A percentile compares a stretch with the other conserved stretches of the same genome.
These are phyloP conservation scores for Lottia gigantea DNA, from an alignment of 2,888 invertebrate species.

Conservation along the genomic window DNA sequence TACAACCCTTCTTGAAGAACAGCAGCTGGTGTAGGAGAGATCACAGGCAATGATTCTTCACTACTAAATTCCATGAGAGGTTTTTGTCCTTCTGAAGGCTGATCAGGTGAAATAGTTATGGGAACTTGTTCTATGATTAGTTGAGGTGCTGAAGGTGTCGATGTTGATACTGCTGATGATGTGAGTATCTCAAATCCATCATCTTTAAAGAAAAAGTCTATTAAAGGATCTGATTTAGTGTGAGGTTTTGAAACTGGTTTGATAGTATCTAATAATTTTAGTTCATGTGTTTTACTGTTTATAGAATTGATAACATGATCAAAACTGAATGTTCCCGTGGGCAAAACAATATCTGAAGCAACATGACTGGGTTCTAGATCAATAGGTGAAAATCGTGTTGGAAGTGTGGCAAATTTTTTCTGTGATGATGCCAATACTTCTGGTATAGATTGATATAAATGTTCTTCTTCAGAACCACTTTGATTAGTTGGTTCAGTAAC, in stretches of 20 bases:
- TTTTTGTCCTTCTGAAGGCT: background rate
- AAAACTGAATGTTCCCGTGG: background rate
- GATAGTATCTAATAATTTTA: background rate
- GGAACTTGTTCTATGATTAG: background rate
- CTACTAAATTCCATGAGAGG: background rate
- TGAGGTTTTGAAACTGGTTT: background rate
- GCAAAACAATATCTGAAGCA: background rate
- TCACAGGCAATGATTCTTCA: background rate
- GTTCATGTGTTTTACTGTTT: background rate
- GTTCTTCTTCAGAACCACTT: background rate
- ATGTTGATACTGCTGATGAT: background rate
- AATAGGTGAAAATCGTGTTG: background rate
- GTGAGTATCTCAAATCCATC: background rate
- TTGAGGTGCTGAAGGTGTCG: background rate
- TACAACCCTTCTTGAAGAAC: background rate
- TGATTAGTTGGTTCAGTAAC: background rate
- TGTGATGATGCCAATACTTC: background rate
- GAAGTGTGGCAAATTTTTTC: background rate
- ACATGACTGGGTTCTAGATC: background rate
- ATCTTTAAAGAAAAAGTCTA: constrained; percentile 7
- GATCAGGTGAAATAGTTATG: too few relatives aligned
- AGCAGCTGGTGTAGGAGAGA: background rate
- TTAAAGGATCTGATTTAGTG: background rate
- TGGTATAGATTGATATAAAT: background rate
- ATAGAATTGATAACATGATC: background rate